Evolutionary conservation across 2,113 vertebrate species (phyloP), one percentile per base, ranked within the genome.

Genomic region (Rhinoptilus africanus): DNA sequence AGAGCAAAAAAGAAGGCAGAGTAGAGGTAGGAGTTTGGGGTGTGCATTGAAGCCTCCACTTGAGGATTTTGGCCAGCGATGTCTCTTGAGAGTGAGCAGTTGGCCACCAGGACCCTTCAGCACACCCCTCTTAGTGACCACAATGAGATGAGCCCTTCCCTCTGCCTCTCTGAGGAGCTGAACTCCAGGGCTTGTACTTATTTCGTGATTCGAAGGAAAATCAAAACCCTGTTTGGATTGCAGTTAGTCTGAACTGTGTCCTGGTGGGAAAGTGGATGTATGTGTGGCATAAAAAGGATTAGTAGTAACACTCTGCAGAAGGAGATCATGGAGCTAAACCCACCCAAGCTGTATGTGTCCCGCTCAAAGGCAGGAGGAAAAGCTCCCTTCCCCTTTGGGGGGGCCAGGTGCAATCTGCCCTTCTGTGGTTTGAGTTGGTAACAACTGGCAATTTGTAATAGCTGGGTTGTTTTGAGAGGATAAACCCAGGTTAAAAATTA

Each of bases 181-280:
- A 86, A 27, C 80, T 86, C 50, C 59, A 51, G 72, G 48, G 14
- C 72, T 88, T 59, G n/a, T 59, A 14, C 72, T 57, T 67, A 51
- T 47, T 35, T 63, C 67, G 68, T 32, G n/a, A 39, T 81, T 87
- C 74, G 73, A 74, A 85, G 64, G 18, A 80, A 84, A 96, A 95
- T 67, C 77, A 77, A 77, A 77, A 0, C 45, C 28, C 59, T 54
- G 54, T 74, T 41, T 78, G 84, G 87, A 91, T 85, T 94, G 92
- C 81, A 71, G n/a, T 93, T 93, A 81, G 12, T 67, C 87, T 89
- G 92, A 53, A 28, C 50, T 50, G 10, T 69, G 50, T 50, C 64
- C 72, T 75, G 64, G 37, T 74, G 74, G 60, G 66, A 67, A 92
- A 47, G 81, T 14, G 60, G 34, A 35, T 28, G 3, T 26, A 4